These are phyloP conservation scores for Hypomecis atomaria DNA, from an alignment of 2,888 invertebrate genomes.

Conservation along the genomic window DNA sequence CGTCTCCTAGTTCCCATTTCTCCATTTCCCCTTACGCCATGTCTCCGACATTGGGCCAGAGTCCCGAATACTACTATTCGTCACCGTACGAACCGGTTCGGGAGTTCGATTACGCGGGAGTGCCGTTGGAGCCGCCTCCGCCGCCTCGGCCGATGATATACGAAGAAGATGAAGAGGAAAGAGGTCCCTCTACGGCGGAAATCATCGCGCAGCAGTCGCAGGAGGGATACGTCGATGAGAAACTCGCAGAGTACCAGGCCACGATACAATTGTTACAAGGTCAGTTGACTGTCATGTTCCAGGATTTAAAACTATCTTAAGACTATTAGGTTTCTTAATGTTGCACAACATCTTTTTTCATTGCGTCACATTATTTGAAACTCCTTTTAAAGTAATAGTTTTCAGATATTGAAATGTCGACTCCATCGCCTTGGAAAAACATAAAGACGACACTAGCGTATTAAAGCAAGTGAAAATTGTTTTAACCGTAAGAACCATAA, in stretches of 20 bases:
- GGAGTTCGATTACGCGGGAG: slow-evolving; percentile 89
- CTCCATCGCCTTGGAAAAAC: too few relatives aligned
- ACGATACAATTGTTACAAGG: slow-evolving; percentile 96
- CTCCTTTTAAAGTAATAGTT: too few relatives aligned
- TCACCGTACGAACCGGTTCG: slow-evolving; percentile 84
- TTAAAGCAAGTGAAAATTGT: slow-evolving; percentile 17
- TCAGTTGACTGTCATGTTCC: slow-evolving; percentile 68
- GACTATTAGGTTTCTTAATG: background rate
- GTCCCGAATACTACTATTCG: slow-evolving; percentile 85
- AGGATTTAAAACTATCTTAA: too few relatives aligned
- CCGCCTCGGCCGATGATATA: slow-evolving; percentile 87
- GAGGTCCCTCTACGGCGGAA: slow-evolving; percentile 94
- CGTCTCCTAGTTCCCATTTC: slow-evolving; percentile 79
- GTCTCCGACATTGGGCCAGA: slow-evolving; percentile 86
- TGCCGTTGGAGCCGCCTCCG: slow-evolving; percentile 91
- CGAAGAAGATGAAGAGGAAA: slow-evolving; percentile 87
- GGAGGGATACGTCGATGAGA: slow-evolving; percentile 97
- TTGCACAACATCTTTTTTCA: background rate
- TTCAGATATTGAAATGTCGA: too few relatives aligned
- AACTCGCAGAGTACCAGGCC: slow-evolving; percentile 96
- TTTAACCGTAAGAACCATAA: slow-evolving; percentile 16
- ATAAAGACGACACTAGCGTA: background rate
- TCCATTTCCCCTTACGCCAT: slow-evolving; percentile 80
- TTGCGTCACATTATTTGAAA: too few relatives aligned
- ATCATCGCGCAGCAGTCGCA: slow-evolving; percentile 97